Evolutionary conservation across 2,113 vertebrate genomes (phyloP), one percentile per base, ranked within the genome.

Genomic region (Cnemophilus loriae): DNA sequence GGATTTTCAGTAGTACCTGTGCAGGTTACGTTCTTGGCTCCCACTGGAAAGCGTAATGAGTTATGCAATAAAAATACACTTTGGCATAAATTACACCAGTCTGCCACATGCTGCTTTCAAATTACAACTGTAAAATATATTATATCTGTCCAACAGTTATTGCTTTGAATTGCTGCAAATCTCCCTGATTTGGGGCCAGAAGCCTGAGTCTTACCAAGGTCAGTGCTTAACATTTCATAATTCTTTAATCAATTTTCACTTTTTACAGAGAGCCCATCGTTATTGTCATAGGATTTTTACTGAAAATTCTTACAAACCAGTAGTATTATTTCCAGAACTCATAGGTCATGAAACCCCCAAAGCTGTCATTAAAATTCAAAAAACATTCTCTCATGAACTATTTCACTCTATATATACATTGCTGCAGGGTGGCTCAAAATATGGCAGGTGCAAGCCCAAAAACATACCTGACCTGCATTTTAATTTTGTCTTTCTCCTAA

Each of bases 351-450:
- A 84, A 96, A 95, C 57, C 91, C 91, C 92, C 60, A 87, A 57
- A 95, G 90, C 81, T 35, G 41, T 95, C 93, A 85, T 97, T 94
- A 96, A 96, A 97, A 97, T 96, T 95, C 93, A 91, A 50, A 50
- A 96, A 83, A 67, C 37, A 86, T 86, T 91, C 75, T 91, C 77
- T 73, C 71, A 73, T 56, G 56, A 92, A 91, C 68, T 91, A 20
- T 91, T 96, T 93, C 35, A 50, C 21, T 77, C 39, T 59, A 68
- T 75, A 65, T 67, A 91, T 68, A 91, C 80, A 75, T 95, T 65
- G 77, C 91, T 90, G 74, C 89, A 93, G 84, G 84, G 83, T 73
- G 64, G 76, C 65, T 96, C 74, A 91, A 85, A 92, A 95, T 84
- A 74, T 92, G 87, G 90, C 89, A 96, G 85, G 53, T 76, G 37